Evolutionary conservation across 2,888 invertebrate species (phyloP), one percentile per base, ranked within the genome.

Genomic region (Leptinotarsa peninsularis): DNA sequence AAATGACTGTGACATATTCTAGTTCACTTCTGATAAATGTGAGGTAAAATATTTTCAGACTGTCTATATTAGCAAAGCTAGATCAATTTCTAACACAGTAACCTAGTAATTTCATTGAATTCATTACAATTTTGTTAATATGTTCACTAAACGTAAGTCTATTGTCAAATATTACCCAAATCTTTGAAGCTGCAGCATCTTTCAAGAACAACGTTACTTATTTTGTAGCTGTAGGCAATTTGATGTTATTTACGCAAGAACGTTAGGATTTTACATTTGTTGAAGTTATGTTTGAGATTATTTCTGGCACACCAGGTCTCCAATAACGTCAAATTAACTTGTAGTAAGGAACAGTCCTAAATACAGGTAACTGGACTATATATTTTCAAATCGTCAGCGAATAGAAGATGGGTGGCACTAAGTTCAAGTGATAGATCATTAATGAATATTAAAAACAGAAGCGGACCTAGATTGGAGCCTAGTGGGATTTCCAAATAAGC

Each of bases 361-460:
- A 5, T 54, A 50, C 50, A 50, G 50, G 50, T 14, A 50, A 50
- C 50, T 60, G 23, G 23, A 60, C 27, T 60, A 4, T 60, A 60
- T 23, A 60, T 60, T 60, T 60, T 60, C 27, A 27, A 60, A 60
- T 60, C 60, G 15, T 60, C 60, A 27, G 60, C 60, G 27, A 60
- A 60, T 27, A 60, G 60, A 60, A 60, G 60, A 27, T 60, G 60
- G 27, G 23, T 60, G 27, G 60, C 23, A 60, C 27, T 60, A 13
- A 23, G 27, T 60, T 60, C 60, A 14, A 60, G 23, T 27, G 27
- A 60, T 60, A 60, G 13, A 60, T 60, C 60, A 60, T 60, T 60
- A 4, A 60, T 60, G 2, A 60, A 56, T 27, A 23, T 27, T 23
- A 23, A 27, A 27, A 60, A 60, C 7, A 60, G 60, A 27, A 60